Evolutionary conservation across 2,888 invertebrate species (phyloP).

Genomic region (Caradrina kadenii): DNA sequence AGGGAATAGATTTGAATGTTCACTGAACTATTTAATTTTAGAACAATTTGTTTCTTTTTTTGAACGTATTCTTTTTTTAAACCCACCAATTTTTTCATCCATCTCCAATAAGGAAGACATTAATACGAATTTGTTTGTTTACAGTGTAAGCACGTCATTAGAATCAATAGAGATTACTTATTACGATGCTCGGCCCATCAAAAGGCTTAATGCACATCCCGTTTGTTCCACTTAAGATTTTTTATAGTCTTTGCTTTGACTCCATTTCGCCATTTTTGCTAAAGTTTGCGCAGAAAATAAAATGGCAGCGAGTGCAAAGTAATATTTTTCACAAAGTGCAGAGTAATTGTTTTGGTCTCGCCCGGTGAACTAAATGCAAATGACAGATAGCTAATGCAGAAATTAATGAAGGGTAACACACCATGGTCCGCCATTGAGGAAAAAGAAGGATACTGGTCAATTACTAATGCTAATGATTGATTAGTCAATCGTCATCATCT

Average conservation of each 20-base stretch:
- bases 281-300: neutral
- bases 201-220: constrained; percentile 9
- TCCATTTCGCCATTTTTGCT: neutral
- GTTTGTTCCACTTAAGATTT: constrained; percentile 11
- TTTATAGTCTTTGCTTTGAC: neutral
- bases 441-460: too few species aligned
- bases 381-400: too few species aligned
- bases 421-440: too few species aligned
- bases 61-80: neutral
- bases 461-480: too few species aligned
- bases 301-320: neutral
- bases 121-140: constrained; percentile 12
- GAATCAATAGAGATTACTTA: constrained; percentile 40
- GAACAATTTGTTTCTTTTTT: neutral
- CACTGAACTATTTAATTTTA: neutral
- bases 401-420: too few species aligned
- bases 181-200: constrained; percentile 5
- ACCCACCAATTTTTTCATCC: neutral
- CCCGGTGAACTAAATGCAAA: too few species aligned
- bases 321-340: neutral
- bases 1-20: neutral
- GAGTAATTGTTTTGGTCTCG: too few species aligned
- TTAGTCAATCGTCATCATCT: too few species aligned
- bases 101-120: constrained; percentile 15
- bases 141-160: constrained; percentile 12